A percentile compares a stretch with the other conserved stretches of the same genome.
phyloP scores from a whole-genome alignment of 2,888 invertebrate species.

The Sphecodes monilicornis region DNA sequence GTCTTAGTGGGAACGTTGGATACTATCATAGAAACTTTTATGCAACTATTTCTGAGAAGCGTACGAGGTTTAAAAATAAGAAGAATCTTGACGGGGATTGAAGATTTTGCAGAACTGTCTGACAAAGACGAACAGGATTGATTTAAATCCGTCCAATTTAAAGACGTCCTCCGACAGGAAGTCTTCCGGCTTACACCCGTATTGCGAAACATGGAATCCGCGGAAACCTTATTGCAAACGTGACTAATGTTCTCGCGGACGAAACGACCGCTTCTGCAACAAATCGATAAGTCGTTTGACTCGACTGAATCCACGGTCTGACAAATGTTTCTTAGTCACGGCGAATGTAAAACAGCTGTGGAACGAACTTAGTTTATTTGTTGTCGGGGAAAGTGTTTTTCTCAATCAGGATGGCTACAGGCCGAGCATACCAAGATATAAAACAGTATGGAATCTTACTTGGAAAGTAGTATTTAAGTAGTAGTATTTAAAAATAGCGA shows the following conservation, averaged over 20 bases:
- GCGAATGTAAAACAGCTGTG: conserved; percentile 55
- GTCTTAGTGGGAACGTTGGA: too few relatives aligned
- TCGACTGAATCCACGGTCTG: conserved; percentile 45
- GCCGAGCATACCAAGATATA: background rate
- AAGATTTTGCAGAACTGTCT: background rate
- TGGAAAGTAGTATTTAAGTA: too few relatives aligned
- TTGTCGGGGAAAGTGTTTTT: conserved; percentile 17
- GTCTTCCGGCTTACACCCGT: conserved; percentile 28
- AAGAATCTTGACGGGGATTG: background rate
- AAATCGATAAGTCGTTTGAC: conserved; percentile 62
- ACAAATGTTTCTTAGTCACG: conserved; percentile 54
- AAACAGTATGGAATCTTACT: background rate
- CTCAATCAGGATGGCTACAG: conserved; percentile 10
- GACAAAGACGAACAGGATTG: background rate
- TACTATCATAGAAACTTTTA: background rate
- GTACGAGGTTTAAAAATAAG: background rate
- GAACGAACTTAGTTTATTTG: conserved; percentile 29
- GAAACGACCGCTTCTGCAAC: conserved; percentile 27
- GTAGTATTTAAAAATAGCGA: too few relatives aligned
- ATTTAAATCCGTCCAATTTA: conserved; percentile 47
- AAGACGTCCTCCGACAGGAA: conserved; percentile 28
- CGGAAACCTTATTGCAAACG: conserved; percentile 55
- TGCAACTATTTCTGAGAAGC: background rate
- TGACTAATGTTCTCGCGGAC: conserved; percentile 61
- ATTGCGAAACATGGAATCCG: conserved; percentile 19